phyloP scores from a whole-genome alignment of 2,888 invertebrate genomes.

The Lumbricus terrestris region DNA sequence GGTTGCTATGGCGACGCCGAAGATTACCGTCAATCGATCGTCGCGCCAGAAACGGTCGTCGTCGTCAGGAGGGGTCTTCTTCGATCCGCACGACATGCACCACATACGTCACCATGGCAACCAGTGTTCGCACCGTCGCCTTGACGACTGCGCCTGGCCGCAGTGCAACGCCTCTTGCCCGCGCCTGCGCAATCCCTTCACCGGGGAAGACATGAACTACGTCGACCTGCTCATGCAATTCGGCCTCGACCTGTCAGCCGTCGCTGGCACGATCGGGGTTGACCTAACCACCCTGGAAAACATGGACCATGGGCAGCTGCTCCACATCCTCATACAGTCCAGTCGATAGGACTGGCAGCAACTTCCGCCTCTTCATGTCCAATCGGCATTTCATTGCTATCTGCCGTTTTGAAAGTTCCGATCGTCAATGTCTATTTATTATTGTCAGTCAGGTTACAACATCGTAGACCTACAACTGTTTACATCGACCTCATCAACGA shows the following conservation, averaged over 20 bases:
- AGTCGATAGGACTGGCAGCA: conserved; percentile 16
- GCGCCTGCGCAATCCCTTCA: conserved; percentile 79
- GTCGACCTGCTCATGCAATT: conserved; percentile 83
- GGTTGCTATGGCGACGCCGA: neutral
- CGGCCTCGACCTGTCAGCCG: conserved; percentile 81
- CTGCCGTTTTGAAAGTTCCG: too few species aligned
- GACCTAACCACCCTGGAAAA: conserved; percentile 82
- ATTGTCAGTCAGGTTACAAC: neutral
- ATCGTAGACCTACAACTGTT: neutral
- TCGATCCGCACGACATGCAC: conserved; percentile 42
- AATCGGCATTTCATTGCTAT: neutral
- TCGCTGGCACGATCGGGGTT: conserved; percentile 81
- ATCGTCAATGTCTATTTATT: neutral
- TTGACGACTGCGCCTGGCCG: conserved; percentile 90
- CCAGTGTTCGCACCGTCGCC: conserved; percentile 66
- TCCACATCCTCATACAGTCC: conserved; percentile 74
- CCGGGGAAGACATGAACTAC: conserved; percentile 80
- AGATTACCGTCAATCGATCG: neutral
- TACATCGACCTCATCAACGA: neutral
- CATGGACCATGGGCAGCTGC: conserved; percentile 82
- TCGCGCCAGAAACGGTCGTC: neutral
- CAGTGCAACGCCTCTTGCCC: conserved; percentile 80
- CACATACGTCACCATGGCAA: conserved; percentile 39
- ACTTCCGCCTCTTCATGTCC: neutral
- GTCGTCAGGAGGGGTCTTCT: conserved; percentile 27